These are phyloP conservation scores for Chymomyza fuscimana DNA, from an alignment of 2,888 invertebrate species.

Conservation along the genomic window DNA sequence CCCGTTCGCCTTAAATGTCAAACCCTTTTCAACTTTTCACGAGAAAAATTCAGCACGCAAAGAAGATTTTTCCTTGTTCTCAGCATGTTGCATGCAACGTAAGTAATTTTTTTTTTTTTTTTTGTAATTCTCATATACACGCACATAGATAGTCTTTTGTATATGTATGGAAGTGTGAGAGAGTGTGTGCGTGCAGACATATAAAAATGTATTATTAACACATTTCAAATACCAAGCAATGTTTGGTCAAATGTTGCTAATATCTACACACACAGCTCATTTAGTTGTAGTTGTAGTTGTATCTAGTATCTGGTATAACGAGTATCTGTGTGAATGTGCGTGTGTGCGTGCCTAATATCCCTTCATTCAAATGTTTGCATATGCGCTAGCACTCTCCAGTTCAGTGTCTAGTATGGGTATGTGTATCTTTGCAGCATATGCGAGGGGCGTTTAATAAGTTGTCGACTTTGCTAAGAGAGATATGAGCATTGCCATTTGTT, in stretches of 20 bases:
- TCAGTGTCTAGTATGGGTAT: constrained; percentile 6
- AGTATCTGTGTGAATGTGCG: constrained; percentile 13
- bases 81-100: constrained; percentile 43
- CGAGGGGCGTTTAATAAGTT: too few relatives aligned
- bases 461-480: too few relatives aligned
- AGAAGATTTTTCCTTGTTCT: constrained; percentile 8
- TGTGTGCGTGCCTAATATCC: constrained; percentile 45
- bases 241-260: constrained; percentile 68
- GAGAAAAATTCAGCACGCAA: constrained; percentile 53
- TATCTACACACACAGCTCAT: constrained; percentile 28
- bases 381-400: neutral
- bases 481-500: too few relatives aligned
- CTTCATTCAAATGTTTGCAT: constrained; percentile 46
- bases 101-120: constrained; percentile 56
- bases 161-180: constrained; percentile 1
- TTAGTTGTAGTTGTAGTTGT: neutral
- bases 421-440: neutral
- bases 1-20: constrained; percentile 58
- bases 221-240: constrained; percentile 60
- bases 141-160: neutral
- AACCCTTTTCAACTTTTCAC: constrained; percentile 57
- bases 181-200: constrained; percentile 42
- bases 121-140: constrained; percentile 36
- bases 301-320: too few relatives aligned
- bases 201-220: constrained; percentile 73